Conservation (phyloP, 2,888 invertebrate species). For the Trichacis sp. region DNA sequence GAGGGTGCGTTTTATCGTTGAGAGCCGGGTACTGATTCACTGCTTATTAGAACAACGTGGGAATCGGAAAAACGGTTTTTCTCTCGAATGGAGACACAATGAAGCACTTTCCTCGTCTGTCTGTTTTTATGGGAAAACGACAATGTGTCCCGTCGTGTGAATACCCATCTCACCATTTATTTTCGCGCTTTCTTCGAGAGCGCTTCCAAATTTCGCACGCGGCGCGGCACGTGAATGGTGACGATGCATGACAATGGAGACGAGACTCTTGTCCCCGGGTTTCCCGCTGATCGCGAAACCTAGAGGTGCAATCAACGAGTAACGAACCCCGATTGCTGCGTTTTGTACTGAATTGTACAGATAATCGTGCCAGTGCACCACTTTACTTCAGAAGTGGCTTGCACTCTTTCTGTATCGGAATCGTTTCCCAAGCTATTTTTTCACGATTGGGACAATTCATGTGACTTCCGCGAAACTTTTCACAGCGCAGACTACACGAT, state of each 20-base stretch:
- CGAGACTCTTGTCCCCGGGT: not conserved
- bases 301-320: conserved; percentile 11
- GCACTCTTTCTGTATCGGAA: no score
- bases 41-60: not conserved
- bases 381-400: not conserved
- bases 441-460: no score
- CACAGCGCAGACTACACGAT: no score
- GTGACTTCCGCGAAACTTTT: no score
- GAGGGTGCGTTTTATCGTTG: not conserved
- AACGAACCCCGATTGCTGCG: conserved; percentile 6
- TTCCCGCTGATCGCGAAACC: conserved; percentile 9
- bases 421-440: no score
- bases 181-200: conserved; percentile 7
- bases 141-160: conserved; percentile 11
- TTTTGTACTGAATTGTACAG: conserved; percentile 6
- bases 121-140: not conserved
- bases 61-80: not conserved
- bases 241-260: conserved; percentile 6
- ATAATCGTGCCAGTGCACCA: conserved; percentile 4
- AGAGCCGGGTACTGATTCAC: not conserved
- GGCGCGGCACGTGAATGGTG: conserved; percentile 10
- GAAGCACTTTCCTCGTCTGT: conserved; percentile 4
- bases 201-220: conserved; percentile 10
- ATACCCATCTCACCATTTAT: not conserved
- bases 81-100: not conserved